Evolutionary conservation across 2,797 vertebrate species (phyloP), one percentile per base, ranked within the genome.

Genomic region (Rhinogobio ventralis): DNA sequence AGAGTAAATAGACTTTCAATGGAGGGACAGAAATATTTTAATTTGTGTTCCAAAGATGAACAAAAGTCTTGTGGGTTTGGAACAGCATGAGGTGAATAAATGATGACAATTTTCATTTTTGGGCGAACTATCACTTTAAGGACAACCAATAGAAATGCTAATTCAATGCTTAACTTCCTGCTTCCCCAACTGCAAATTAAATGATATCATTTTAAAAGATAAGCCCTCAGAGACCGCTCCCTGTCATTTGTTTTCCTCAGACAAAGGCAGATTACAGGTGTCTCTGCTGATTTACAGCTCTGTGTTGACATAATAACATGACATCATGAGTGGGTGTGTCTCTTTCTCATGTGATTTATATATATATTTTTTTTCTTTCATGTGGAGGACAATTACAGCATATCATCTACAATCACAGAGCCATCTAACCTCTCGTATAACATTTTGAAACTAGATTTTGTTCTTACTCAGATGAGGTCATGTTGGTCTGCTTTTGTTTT

Each of bases 221-320:
- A 67, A 69, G 5, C 19, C 25, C 33, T 46, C 45, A 11, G 49
- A 69, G 39, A 69, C 28, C 4, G 51, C 66, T 68, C 33, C 49
- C 73, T 76, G n/a, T 77, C 33, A 77, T 83, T 66, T 83, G 17
- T 67, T 17, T 17, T 55, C 30, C 1, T 20, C 72, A 28, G 72
- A 66, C 62, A 28, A 62, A 73, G 23, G 39, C n/a, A 74, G 28
- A 71, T 53, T 64, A 73, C 74, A 69, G 72, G 81, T 81, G 81
- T 74, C n/a, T n/a, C n/a, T n/a, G n/a, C n/a, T n/a, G n/a, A n/a
- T n/a, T n/a, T n/a, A n/a, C n/a, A n/a, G n/a, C n/a, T n/a, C 36
- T 77, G 36, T 84, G 66, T 84, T 76, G 49, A 78, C 46, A 51
- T 79, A 36, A 67, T 67, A 53, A 75, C 69, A 68, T 80, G 57